phyloP scores from a whole-genome alignment of 2,113 vertebrate species.

The Stigmatopora nigra region DNA sequence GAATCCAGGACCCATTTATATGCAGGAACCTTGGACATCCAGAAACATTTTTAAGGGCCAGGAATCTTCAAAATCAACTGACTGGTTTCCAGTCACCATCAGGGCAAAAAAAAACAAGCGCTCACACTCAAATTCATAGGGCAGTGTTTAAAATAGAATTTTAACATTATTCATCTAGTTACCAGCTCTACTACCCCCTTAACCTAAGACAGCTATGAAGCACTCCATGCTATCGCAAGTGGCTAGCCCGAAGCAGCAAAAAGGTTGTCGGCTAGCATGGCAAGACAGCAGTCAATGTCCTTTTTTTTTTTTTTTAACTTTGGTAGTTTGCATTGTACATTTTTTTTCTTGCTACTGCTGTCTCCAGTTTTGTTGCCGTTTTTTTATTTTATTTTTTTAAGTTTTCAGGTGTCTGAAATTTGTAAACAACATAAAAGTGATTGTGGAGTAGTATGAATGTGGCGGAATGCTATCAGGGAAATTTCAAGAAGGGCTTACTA shows the following conservation, averaged over 20 bases:
- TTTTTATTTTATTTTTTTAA: too few species aligned
- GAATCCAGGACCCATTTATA: background rate
- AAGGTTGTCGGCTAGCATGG: background rate
- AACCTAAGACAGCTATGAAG: background rate
- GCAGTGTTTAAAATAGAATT: background rate
- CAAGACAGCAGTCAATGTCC: background rate
- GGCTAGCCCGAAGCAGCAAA: background rate
- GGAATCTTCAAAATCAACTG: background rate
- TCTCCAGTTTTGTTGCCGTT: background rate
- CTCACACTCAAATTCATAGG: background rate
- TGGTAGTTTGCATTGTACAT: background rate
- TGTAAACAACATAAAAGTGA: too few species aligned
- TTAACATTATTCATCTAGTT: background rate
- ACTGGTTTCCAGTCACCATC: too few species aligned
- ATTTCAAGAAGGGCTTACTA: too few species aligned
- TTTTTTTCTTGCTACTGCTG: constrained; percentile 2
- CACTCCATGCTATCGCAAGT: background rate
- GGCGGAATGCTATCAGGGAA: too few species aligned
- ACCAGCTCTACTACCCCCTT: background rate
- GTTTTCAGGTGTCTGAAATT: too few species aligned
- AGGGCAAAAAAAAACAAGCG: background rate
- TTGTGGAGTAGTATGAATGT: too few species aligned
- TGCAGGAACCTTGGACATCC: background rate
- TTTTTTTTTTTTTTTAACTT: constrained; percentile 3
- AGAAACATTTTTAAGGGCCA: background rate